A percentile compares a stretch with the other conserved stretches of the same genome.
Conservation (phyloP, 2,113 vertebrate genomes). For the Hydropotes inermis region DNA sequence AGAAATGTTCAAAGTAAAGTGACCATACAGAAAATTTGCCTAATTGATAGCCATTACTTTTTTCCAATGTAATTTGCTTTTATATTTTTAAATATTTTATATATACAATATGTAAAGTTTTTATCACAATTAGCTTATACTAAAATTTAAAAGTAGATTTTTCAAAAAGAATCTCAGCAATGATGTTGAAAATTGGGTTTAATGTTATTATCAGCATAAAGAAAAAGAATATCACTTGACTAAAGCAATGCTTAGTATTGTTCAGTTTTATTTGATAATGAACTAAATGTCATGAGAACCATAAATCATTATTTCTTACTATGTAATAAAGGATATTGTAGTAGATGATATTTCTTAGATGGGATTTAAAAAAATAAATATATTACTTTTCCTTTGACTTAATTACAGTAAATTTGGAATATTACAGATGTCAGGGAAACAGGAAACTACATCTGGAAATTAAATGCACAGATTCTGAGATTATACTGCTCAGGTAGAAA, state of each 20-base stretch:
- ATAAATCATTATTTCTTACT: conserved; percentile 23
- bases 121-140: background rate
- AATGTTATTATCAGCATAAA: background rate
- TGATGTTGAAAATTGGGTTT: background rate
- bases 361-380: background rate
- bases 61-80: background rate
- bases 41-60: background rate
- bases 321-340: background rate
- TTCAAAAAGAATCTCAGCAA: background rate
- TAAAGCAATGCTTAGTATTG: background rate
- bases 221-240: background rate
- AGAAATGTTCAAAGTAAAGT: background rate
- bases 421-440: background rate
- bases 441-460: background rate
- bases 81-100: background rate
- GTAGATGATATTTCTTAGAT: background rate
- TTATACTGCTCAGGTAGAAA: background rate
- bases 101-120: background rate
- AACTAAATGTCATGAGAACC: background rate
- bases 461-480: background rate
- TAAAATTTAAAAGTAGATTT: background rate
- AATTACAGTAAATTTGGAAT: background rate
- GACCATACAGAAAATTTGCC: background rate
- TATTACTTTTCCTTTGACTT: background rate
- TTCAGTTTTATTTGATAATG: background rate